A percentile compares a stretch with the other conserved stretches of the same genome.
These are phyloP conservation scores for Lates japonicus DNA, from an alignment of 2,797 vertebrate species.

Conservation along the genomic window DNA sequence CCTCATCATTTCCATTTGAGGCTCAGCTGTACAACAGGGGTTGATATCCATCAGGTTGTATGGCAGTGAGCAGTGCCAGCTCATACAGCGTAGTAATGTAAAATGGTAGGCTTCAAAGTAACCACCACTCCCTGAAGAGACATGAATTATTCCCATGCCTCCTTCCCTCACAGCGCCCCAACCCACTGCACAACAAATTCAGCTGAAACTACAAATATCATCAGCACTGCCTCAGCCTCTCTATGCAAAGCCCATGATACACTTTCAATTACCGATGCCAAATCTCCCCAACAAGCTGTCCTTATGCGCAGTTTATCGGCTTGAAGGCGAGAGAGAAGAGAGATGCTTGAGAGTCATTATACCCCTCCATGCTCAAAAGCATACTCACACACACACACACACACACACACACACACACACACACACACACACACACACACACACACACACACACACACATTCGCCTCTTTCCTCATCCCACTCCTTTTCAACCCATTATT, in stretches of 20 bases:
- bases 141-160: constrained; percentile 76
- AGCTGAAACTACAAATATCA: constrained; percentile 70
- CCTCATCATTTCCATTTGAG: constrained; percentile 28
- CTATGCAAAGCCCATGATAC: constrained; percentile 55
- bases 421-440: constrained; percentile 44
- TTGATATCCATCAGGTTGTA: constrained; percentile 51
- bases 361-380: constrained; percentile 50
- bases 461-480: constrained; percentile 38
- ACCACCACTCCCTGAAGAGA: constrained; percentile 63
- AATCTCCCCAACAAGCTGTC: constrained; percentile 70
- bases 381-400: constrained; percentile 36
- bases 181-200: constrained; percentile 58
- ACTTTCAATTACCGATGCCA: constrained; percentile 76
- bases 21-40: constrained; percentile 18
- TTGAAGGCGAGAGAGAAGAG: constrained; percentile 63
- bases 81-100: constrained; percentile 44
- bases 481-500: constrained; percentile 49
- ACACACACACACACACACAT: constrained; percentile 27
- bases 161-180: constrained; percentile 33
- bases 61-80: constrained; percentile 34
- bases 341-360: constrained; percentile 71
- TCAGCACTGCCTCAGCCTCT: constrained; percentile 56
- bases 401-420: constrained; percentile 43
- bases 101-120: constrained; percentile 75
- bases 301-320: constrained; percentile 73